Base-by-base conservation (phyloP, 1,140 invertebrate genomes). In the Anastatus disparis region DNA sequence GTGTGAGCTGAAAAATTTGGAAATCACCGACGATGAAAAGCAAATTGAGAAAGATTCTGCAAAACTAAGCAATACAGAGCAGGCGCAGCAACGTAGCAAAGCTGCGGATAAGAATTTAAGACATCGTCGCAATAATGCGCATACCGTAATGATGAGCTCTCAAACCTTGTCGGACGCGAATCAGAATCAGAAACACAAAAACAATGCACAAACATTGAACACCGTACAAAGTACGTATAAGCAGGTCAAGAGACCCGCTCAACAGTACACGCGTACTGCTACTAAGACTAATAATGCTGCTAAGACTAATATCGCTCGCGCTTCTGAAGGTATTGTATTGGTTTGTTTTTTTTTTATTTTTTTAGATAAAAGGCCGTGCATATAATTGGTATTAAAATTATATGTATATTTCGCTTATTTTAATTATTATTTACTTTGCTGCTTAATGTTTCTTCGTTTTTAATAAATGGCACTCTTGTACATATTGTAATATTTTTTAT, bases 1-100 rank as follows among this genome's bases (percentile, higher is more conserved):
- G 74, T 84, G 80, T 80, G 79, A 85, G 80, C 83, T 84, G 84
- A 83, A 85, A 84, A 86, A 84, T 68, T 75, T 86, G 82, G 82
- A 81, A 75, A 81, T 85, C 75, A 74, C 74, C 73, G 72, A 79
- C 77, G 78, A 84, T 27, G 71, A 74, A 66, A 73, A 61, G 31
- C 4, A 29, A 3, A 10, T 4, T 29, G n/a, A 29, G n/a, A n/a
- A n/a, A 46, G 29, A 56, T 56, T 3, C 38, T 2, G 8, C 70
- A 72, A 73, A 75, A 56, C 77, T 72, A 72, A 67, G 48, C 70
- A 68, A 73, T 66, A 56, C 22, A 2, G 50, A 70, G 17, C 48
- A 38, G 26, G 29, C 9, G 24, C 59, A 62, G 22, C 67, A 27
- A 8, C 46, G 31, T n/a, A 26, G 29, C 12, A 69, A 40, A 46